Evolutionary conservation across 2,797 vertebrate species (phyloP).

Genomic region (Labroides dimidiatus): DNA sequence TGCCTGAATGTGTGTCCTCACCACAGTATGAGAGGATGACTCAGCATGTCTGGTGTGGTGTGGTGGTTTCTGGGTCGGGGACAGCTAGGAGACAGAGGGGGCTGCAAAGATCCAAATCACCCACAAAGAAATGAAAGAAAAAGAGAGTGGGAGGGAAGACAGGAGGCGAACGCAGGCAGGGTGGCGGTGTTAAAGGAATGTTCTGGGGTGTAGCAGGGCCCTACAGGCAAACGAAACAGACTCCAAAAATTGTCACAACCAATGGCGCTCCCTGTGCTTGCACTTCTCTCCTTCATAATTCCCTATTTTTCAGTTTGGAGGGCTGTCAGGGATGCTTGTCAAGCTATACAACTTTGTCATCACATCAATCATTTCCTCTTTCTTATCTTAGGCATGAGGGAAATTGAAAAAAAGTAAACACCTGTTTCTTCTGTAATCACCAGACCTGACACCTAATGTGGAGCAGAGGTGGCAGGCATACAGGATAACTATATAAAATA

Average conservation of each 20-base stretch:
- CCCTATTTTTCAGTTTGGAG: slow-evolving; percentile 23
- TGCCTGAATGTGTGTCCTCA: slow-evolving; percentile 35
- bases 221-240: slow-evolving; percentile 56
- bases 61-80: slow-evolving; percentile 58
- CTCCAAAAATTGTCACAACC: slow-evolving; percentile 51
- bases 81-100: slow-evolving; percentile 28
- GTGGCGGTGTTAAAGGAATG: slow-evolving; percentile 66
- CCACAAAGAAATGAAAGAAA: slow-evolving; percentile 55
- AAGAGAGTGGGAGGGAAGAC: slow-evolving; percentile 24
- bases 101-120: slow-evolving; percentile 48
- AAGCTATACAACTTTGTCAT: slow-evolving; percentile 14
- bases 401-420: no score
- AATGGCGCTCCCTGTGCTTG: slow-evolving; percentile 44
- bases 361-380: no score
- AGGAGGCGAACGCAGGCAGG: slow-evolving; percentile 34
- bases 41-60: slow-evolving; percentile 64
- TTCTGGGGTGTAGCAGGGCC: slow-evolving; percentile 59
- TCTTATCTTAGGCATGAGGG: no score
- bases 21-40: slow-evolving; percentile 56
- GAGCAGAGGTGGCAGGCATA: no score
- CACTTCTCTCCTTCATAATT: slow-evolving; percentile 7
- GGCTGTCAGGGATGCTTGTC: slow-evolving; percentile 10
- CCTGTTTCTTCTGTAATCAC: no score
- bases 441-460: no score
- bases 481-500: no score